phyloP scores from a whole-genome alignment of 1,140 invertebrate species.

The Brachionus sp. region DNA sequence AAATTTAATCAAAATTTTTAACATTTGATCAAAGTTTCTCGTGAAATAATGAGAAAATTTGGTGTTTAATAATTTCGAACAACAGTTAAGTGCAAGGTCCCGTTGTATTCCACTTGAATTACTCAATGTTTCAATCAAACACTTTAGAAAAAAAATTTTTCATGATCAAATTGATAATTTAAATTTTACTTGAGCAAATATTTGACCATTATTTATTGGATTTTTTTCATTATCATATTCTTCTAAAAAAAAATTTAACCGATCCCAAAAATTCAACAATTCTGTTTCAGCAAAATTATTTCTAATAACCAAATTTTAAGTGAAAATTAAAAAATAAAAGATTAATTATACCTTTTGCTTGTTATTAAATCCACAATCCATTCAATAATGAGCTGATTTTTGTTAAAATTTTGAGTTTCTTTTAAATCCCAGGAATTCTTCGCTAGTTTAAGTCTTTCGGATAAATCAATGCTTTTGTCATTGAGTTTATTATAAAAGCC shows the following conservation, averaged over 20 bases:
- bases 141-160: neutral
- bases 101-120: neutral
- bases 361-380: constrained; percentile 16
- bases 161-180: neutral
- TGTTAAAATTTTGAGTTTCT: neutral
- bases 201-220: constrained; percentile 14
- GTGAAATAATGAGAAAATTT: constrained; percentile 38
- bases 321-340: neutral
- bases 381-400: constrained; percentile 5
- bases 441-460: constrained; percentile 24
- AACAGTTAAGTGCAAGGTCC: neutral
- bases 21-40: constrained; percentile 23
- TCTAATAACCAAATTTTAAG: neutral
- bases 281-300: neutral
- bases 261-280: neutral
- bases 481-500: constrained; percentile 22
- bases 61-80: neutral
- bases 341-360: constrained; percentile 15
- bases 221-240: neutral
- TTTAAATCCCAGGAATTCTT: constrained; percentile 6
- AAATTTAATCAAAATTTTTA: constrained; percentile 7
- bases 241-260: constrained; percentile 16
- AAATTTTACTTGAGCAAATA: neutral
- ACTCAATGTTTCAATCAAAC: constrained; percentile 4
- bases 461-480: neutral